Base-by-base conservation (phyloP, 2,888 invertebrate genomes). In the Drosophila recens region DNA sequence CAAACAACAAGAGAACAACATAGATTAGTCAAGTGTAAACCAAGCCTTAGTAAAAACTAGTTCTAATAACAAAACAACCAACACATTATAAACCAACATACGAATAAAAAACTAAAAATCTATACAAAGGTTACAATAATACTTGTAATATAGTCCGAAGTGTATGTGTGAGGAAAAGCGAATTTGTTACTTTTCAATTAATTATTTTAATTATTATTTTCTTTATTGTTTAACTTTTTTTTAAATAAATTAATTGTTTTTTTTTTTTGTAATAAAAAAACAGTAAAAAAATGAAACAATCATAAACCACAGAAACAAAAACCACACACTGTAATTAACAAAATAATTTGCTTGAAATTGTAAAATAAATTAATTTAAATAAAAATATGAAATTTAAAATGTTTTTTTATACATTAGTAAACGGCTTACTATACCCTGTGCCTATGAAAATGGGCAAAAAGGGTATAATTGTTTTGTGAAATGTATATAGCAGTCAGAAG, bases 291-390 rank as follows among this genome's bases (percentile, higher is more conserved):
- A 74, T 43, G 46, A 67, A 66, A 68, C 49, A 82, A 75, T 69
- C 49, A 67, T 38, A 57, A 72, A 67, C 20, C 64, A 68, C 64
- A 71, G 49, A 30, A 46, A 62, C 49, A 70, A 69, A 64, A 77
- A 75, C 59, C 68, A 82, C 75, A 82, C 80, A 79, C 72, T 83
- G 83, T 83, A 83, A 83, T 82, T 83, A 83, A 86, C 72, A 79
- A 80, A 78, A 80, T 81, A 79, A 74, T 79, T 86, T 80, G 83
- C 81, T 86, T 86, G 62, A 72, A 79, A 86, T 72, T 83, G 83
- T 86, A 81, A 83, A 86, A 86, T 83, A 83, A 79, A 83, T 86
- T 83, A 86, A 83, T 86, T 86, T 81, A 83, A 83, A 83, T 86
- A 83, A 83, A 83, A 85, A 82, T 79, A 79, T 82, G 58, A 82